phyloP scores from a whole-genome alignment of 92 coral and sea anemone species.

The Epizoanthus ramosus region DNA sequence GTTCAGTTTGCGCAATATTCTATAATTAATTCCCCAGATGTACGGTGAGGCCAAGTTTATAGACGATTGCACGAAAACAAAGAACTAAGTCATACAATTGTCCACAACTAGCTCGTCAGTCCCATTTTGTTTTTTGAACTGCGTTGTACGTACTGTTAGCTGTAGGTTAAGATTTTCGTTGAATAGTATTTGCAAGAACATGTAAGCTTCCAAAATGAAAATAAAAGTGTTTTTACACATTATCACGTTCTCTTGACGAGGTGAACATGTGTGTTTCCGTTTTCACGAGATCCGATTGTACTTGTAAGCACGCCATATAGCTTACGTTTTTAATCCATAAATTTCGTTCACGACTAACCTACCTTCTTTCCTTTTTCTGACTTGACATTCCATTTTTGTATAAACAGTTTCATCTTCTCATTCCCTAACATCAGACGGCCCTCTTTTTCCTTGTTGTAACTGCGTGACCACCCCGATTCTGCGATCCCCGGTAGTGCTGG shows the following conservation, averaged over 20 bases:
- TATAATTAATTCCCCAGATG: neutral
- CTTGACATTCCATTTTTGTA: neutral
- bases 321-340: no score
- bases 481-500: neutral
- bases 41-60: neutral
- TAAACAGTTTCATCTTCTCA: neutral
- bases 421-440: neutral
- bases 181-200: neutral
- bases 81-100: neutral
- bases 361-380: slow-evolving; percentile 5
- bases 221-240: neutral
- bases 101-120: neutral
- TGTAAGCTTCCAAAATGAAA: neutral
- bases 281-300: neutral
- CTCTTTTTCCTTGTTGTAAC: neutral
- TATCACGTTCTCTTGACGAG: slow-evolving; percentile 25
- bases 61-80: neutral
- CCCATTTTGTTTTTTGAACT: neutral
- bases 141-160: neutral
- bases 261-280: neutral
- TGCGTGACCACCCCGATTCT: neutral
- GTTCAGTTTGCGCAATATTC: slow-evolving; percentile 5
- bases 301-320: neutral
- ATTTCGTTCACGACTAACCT: neutral
- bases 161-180: neutral